Conservation (phyloP, 2,113 vertebrate species). For the Petrocephalus zakoni region DNA sequence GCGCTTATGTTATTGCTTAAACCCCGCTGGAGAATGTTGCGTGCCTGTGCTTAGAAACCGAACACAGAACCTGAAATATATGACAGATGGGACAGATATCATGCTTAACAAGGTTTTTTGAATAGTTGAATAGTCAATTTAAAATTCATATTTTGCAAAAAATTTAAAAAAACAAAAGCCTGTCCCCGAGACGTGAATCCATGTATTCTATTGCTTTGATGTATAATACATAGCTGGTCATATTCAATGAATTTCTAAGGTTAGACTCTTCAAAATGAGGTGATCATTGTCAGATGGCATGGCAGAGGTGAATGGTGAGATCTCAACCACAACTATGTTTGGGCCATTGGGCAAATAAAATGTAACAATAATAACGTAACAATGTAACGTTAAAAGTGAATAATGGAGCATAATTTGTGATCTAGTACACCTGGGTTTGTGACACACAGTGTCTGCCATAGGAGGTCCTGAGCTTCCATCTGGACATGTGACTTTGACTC, state of each 20-base stretch:
- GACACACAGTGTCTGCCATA: background rate
- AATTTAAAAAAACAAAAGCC: background rate
- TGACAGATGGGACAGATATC: background rate
- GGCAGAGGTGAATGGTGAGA: background rate
- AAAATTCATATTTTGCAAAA: background rate
- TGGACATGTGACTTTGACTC: background rate
- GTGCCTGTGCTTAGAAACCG: background rate
- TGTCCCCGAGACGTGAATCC: background rate
- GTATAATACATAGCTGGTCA: background rate
- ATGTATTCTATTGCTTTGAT: background rate
- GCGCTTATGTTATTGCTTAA: background rate
- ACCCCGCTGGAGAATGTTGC: background rate
- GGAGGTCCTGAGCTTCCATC: constrained; percentile 17
- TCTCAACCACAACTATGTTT: background rate
- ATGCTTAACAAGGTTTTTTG: background rate
- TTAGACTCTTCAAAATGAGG: too few species aligned
- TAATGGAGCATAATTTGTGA: background rate
- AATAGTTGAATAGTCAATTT: background rate
- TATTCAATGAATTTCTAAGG: background rate
- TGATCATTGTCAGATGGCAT: background rate
- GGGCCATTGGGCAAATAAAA: background rate
- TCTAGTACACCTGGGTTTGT: background rate
- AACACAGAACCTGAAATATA: background rate
- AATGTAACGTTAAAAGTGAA: background rate
- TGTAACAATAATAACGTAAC: background rate